Evolutionary conservation across 2,888 invertebrate species (phyloP), one percentile per base, ranked within the genome.

Genomic region (Epistrophella euchroma): DNA sequence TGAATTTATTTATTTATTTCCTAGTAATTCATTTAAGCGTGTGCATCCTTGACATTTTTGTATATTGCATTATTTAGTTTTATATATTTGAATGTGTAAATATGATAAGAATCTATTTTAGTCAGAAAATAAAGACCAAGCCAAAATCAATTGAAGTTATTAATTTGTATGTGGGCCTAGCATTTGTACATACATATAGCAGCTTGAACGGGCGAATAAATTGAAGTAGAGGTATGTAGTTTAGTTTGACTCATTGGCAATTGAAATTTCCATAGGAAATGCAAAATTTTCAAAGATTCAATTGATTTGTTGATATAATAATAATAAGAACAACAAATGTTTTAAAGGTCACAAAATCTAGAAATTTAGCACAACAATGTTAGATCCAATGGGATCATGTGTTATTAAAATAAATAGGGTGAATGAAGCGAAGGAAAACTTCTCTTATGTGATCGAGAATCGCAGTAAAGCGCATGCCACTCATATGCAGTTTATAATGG

Each of bases 1-100:
- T 79, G 81, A 81, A 81, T 74, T 81, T 86, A 81, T 81, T 85
- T 52, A 70, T 52, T 52, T 52, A 71, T 37, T 45, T 43, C 6
- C 40, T 43, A 47, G 7, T 58, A 37, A 71, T 28, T 71, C 55
- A 68, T 70, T 60, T 77, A 85, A 73, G 76, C 72, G 72, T n/a
- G 68, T 70, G 73, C 70, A 80, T 81, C 73, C 60, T 73, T 79
- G 79, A 78, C 43, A 79, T 64, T 82, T 75, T 64, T 77, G 68
- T 62, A 72, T 70, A 50, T 66, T 70, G 40, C 35, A 60, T 50
- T 40, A 43, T 32, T 35, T 37, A 62, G 40, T 74, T 37, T 47
- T 76, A 28, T 50, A 50, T 62, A 28, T 28, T 56, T 70, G 35
- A 78, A 64, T 78, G 55, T 62, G 35, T 37, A 77, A 50, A 73